A percentile compares a stretch with the other conserved stretches of the same genome.
phyloP scores from a whole-genome alignment of 2,888 invertebrate genomes.

The Trissoscelio sp. region DNA sequence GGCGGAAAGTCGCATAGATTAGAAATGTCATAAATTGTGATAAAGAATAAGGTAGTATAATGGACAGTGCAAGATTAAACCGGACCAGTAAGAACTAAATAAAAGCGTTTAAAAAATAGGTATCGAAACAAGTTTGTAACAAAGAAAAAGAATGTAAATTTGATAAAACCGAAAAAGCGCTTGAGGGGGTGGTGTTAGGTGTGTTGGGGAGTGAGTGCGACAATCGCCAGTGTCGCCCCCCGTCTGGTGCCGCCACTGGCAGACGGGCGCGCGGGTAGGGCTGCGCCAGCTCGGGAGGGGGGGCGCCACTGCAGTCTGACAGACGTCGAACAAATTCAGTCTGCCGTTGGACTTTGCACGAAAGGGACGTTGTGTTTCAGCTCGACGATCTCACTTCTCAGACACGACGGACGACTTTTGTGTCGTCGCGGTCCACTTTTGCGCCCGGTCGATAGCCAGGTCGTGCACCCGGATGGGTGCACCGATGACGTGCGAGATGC shows the following conservation, averaged over 20 bases:
- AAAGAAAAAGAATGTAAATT: too few relatives aligned
- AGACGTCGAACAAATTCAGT: conserved; percentile 81
- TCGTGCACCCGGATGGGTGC: conserved; percentile 52
- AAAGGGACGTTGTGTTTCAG: conserved; percentile 58
- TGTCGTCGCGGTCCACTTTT: conserved; percentile 22
- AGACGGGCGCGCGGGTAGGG: conserved; percentile 67
- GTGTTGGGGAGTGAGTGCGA: too few relatives aligned
- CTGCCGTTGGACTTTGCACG: conserved; percentile 79
- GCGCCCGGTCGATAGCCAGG: conserved; percentile 20
- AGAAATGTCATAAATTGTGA: too few relatives aligned
- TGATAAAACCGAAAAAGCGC: too few relatives aligned
- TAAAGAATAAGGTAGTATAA: too few relatives aligned
- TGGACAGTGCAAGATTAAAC: too few relatives aligned
- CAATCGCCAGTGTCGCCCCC: conserved; percentile 8
- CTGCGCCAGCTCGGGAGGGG: conserved; percentile 62
- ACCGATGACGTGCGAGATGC: conserved; percentile 9
- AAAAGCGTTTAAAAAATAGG: too few relatives aligned
- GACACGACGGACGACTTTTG: conserved; percentile 2
- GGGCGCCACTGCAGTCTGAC: conserved; percentile 78
- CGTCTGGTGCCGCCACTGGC: conserved; percentile 30
- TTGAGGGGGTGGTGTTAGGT: too few relatives aligned
- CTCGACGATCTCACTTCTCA: not conserved
- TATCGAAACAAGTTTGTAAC: too few relatives aligned
- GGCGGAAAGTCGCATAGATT: too few relatives aligned
- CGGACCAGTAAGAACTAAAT: too few relatives aligned